A percentile compares a stretch with the other conserved stretches of the same genome.
phyloP scores from a whole-genome alignment of 1,140 invertebrate species.

The Plodia interpunctella region DNA sequence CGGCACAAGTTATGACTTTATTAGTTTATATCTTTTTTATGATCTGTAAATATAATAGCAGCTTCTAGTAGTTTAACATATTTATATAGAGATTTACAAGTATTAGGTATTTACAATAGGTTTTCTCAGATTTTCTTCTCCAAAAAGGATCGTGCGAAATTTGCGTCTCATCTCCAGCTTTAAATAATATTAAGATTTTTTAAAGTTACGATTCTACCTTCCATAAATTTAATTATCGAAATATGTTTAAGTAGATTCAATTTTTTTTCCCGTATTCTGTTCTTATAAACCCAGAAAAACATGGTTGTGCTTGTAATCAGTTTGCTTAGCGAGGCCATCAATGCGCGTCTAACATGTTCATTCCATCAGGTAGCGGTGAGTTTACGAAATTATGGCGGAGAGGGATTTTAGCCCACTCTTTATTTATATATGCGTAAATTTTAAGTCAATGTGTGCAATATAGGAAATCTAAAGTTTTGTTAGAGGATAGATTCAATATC shows the following conservation, averaged over 20 bases:
- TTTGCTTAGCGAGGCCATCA: conserved; percentile 59
- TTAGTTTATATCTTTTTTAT: background rate
- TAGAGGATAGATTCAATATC: conserved; percentile 50
- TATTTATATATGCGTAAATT: conserved; percentile 52
- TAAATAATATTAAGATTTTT: background rate
- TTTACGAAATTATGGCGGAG: conserved; percentile 72
- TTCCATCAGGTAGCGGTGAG: conserved; percentile 74
- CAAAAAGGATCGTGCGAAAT: background rate
- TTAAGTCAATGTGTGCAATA: conserved; percentile 69
- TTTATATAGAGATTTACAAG: too few relatives aligned
- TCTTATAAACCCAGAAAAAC: background rate
- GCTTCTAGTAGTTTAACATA: background rate
- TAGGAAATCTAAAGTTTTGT: conserved; percentile 65
- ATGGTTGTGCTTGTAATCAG: conserved; percentile 28
- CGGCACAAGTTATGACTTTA: background rate
- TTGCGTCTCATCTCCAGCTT: background rate
- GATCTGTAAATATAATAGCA: background rate
- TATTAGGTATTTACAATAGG: too few relatives aligned
- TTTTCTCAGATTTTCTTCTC: too few relatives aligned
- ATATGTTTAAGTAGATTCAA: background rate
- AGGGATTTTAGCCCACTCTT: conserved; percentile 72
- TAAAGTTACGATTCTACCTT: background rate
- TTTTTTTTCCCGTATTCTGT: background rate
- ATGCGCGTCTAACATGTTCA: conserved; percentile 55
- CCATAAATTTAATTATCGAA: background rate